Evolutionary conservation across 2,888 invertebrate species (phyloP).

Genomic region (Megaustenia siamemsis): DNA sequence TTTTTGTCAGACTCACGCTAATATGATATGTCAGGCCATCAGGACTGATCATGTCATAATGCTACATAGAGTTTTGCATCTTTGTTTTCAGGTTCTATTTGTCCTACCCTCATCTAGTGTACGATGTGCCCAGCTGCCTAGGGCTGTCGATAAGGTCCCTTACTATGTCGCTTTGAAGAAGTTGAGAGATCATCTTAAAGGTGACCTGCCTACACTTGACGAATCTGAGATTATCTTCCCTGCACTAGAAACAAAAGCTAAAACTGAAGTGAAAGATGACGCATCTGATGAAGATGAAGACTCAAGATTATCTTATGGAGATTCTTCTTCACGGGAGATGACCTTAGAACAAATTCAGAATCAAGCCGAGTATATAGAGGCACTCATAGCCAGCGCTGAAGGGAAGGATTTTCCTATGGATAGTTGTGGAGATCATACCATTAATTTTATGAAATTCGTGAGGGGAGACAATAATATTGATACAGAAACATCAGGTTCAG

Average conservation of each 20-base stretch:
- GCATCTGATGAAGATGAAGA: constrained; percentile 25
- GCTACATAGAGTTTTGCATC: too few species aligned
- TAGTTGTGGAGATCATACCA: neutral
- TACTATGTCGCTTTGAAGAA: constrained; percentile 97
- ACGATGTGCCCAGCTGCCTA: constrained; percentile 95
- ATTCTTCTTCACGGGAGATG: constrained; percentile 30
- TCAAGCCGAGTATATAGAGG: constrained; percentile 48
- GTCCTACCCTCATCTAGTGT: constrained; percentile 99
- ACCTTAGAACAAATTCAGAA: constrained; percentile 48
- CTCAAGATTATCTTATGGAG: constrained; percentile 15
- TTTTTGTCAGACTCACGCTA: too few species aligned
- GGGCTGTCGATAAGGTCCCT: constrained; percentile 98
- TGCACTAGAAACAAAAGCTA: constrained; percentile 63
- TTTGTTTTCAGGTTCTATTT: constrained; percentile 90
- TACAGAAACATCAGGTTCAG: constrained; percentile 25
- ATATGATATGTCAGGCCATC: too few species aligned
- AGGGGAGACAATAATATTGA: constrained; percentile 38
- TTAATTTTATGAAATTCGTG: neutral
- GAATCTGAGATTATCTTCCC: constrained; percentile 78
- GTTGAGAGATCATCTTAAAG: constrained; percentile 95
- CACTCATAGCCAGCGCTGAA: constrained; percentile 47
- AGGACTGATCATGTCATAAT: too few species aligned
- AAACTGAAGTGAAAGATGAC: constrained; percentile 37
- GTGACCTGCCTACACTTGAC: constrained; percentile 81
- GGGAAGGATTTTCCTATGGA: constrained; percentile 48